These are phyloP conservation scores for Euwallacea fornicatus DNA, from an alignment of 1,140 invertebrate species.

Conservation along the genomic window DNA sequence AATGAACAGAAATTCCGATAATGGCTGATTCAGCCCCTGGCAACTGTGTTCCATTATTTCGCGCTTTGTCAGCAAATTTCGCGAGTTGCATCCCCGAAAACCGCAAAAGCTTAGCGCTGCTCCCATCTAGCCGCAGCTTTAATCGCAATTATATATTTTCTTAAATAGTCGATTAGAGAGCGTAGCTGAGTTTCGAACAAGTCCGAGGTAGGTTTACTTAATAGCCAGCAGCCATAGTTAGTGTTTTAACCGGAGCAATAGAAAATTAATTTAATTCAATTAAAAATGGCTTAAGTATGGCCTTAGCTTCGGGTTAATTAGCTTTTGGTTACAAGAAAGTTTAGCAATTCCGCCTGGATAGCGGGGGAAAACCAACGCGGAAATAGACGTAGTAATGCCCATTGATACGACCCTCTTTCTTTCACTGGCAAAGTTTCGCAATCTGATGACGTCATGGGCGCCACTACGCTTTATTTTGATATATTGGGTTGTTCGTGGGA, in stretches of 20 bases:
- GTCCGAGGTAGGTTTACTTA: not conserved
- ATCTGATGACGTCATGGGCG: not conserved
- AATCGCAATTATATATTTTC: conserved; percentile 14
- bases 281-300: not conserved
- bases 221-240: not conserved
- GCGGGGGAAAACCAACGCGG: too few species aligned
- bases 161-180: conserved; percentile 12
- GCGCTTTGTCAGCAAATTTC: conserved; percentile 10
- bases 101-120: conserved; percentile 8
- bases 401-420: not conserved
- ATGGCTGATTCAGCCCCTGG: not conserved
- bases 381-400: not conserved
- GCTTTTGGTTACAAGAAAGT: not conserved
- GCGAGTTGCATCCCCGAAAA: conserved; percentile 3
- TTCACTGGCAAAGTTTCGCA: not conserved
- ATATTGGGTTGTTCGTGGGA: not conserved
- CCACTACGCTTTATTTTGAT: not conserved
- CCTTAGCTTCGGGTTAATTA: not conserved
- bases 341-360: too few species aligned
- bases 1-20: conserved; percentile 3
- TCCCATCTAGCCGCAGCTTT: conserved; percentile 5
- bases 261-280: conserved; percentile 2
- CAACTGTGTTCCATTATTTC: conserved; percentile 1
- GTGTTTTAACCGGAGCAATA: not conserved
- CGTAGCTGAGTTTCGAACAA: not conserved